Base-by-base conservation (phyloP, 2,113 vertebrate species). In the Rhagologus leucostigma region DNA sequence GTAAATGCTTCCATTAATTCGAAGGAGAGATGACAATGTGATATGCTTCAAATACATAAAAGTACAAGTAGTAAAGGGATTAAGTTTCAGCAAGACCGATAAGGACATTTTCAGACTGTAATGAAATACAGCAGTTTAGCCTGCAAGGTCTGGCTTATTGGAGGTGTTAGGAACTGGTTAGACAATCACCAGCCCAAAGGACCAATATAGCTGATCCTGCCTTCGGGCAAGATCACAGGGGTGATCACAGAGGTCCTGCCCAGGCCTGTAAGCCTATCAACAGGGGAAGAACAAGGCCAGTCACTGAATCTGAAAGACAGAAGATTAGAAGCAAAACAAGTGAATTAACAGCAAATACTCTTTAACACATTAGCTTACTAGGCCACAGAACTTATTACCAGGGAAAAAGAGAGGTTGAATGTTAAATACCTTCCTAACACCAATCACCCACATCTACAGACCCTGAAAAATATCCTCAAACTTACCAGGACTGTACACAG, bases 401-500 rank as follows among this genome's bases (percentile, higher is more conserved):
- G 13, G 27, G 60, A 69, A 86, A 96, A 93, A 77, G 3, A 75
- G 82, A 92, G 87, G 85, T 74, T 70, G 71, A 69, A 93, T 91
- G 85, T 91, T 94, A 95, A 95, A 94, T 59, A 57, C 59, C 30
- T 35, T 68, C 55, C 65, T 80, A 70, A 88, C 89, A 93, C 50
- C 50, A 85, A 88, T 85, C 84, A 82, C 9, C 60, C 57, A 55
- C 70, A 83, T 88, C 80, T 81, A 78, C 32, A 92, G 91, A 89
- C 46, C 70, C 82, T 77, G 75, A 95, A 96, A 96, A 91, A 90
- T 70, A 90, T 26, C 85, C 68, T 93, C 78, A 74, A 70, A 92
- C 35, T 94, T 85, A 52, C 7, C 20, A 67, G 15, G 19, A 63
- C 46, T n/a, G 16, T 37, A 74, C 50, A 83, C 50, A 83, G n/a